Conservation (phyloP, 2,797 vertebrate genomes). For the Parotocinclus haroldoi region DNA sequence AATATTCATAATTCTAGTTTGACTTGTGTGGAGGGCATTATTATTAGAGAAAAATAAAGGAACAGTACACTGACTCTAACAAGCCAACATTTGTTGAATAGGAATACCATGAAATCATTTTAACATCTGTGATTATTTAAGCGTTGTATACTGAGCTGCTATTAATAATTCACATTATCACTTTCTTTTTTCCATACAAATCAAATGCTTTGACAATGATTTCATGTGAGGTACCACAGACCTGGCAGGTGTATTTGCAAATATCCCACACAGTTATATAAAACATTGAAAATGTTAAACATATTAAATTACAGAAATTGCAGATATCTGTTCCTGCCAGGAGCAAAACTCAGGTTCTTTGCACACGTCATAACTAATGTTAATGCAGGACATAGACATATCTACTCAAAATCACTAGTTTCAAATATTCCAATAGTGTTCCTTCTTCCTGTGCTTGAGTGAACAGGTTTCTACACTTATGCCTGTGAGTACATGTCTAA, state of each 20-base stretch:
- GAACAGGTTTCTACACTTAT: slow-evolving; percentile 29
- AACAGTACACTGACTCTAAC: no score
- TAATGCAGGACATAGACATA: slow-evolving; percentile 20
- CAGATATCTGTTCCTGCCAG: slow-evolving; percentile 19
- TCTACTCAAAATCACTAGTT: not conserved
- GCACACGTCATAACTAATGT: slow-evolving; percentile 3
- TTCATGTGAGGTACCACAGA: slow-evolving; percentile 1
- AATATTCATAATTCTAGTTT: no score
- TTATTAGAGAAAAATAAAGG: no score
- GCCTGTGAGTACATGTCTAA: not conserved
- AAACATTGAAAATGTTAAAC: slow-evolving; percentile 15
- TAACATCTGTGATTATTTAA: no score
- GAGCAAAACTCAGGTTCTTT: slow-evolving; percentile 17
- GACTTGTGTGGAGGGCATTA: no score
- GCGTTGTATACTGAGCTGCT: not conserved
- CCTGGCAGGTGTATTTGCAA: slow-evolving; percentile 3
- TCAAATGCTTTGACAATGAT: slow-evolving; percentile 17
- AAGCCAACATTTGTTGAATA: no score
- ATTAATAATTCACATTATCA: no score
- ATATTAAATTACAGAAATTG: slow-evolving; percentile 12
- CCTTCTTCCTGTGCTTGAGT: not conserved
- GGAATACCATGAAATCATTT: no score
- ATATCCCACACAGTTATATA: slow-evolving; percentile 6
- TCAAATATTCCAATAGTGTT: slow-evolving; percentile 6
- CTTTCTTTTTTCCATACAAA: not conserved